Evolutionary conservation across 2,113 vertebrate species (phyloP), one percentile per base, ranked within the genome.

Genomic region (Columba janthina): DNA sequence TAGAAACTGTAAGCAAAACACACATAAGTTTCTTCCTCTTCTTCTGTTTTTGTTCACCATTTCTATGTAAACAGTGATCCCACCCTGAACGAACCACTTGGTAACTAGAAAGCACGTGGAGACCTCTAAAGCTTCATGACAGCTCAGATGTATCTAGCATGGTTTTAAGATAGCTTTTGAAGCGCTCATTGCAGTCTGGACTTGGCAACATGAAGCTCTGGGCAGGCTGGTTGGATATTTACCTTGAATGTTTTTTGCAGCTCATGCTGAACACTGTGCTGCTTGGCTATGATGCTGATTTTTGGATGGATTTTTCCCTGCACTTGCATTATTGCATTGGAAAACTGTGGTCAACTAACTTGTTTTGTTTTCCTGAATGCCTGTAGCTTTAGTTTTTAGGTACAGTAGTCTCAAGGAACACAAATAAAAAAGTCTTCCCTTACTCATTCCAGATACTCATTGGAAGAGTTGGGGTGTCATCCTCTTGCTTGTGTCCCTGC

Each of bases 121-220:
- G 8, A 46, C 17, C 28, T 65, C 21, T 64, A 36, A 85, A 32
- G 11, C 22, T 65, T 48, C 21, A 10, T 56, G 50, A 38, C 28
- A 18, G 17, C n/a, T 73, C 15, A 48, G n/a, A 17, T 4, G 8
- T 10, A 20, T 13, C 20, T 53, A 36, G 32, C 15, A 21, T 22
- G n/a, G 17, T 22, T 85, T 74, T 56, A 48, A 56, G 70, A 12
- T 20, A 10, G 38, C 26, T 74, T 56, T 48, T 8, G 15, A 56
- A 57, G n/a, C 1, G 2, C n/a, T 21, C 0, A 7, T 13, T 56
- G 21, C 16, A 16, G 28, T 74, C 40, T 65, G 13, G 32, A 22
- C 2, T 2, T 22, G 28, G 22, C 28, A 57, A 29, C 9, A 15
- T n/a, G 28, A 22, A 66, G 50, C 8, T 38, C 40, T 22, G 17